phyloP scores from a whole-genome alignment of 2,113 vertebrate genomes.

The Desmodus rotundus region DNA sequence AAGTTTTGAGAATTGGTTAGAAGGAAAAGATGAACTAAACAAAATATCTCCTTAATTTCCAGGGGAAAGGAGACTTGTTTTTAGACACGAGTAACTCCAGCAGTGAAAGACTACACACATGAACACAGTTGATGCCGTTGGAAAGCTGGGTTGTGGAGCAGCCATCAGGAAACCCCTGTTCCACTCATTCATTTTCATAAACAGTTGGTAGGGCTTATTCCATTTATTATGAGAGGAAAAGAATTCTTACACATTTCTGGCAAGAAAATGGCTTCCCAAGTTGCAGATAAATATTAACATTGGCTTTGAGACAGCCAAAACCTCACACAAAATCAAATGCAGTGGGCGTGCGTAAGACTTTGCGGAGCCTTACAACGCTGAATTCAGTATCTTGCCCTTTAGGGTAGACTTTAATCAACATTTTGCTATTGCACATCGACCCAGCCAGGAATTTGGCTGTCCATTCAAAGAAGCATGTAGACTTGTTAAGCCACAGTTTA shows the following conservation, averaged over 20 bases:
- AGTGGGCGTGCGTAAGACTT: slow-evolving; percentile 53
- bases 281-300: slow-evolving; percentile 78
- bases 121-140: slow-evolving; percentile 24
- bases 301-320: slow-evolving; percentile 71
- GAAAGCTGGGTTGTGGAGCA: slow-evolving; percentile 24
- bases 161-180: slow-evolving; percentile 65
- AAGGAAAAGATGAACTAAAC: background rate
- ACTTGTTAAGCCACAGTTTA: background rate
- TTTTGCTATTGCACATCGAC: slow-evolving; percentile 28
- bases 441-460: background rate
- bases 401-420: background rate
- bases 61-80: background rate
- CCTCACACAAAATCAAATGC: slow-evolving; percentile 22
- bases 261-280: slow-evolving; percentile 65
- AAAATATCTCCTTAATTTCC: background rate
- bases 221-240: slow-evolving; percentile 72
- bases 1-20: background rate
- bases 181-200: slow-evolving; percentile 75
- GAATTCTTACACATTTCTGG: slow-evolving; percentile 71
- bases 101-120: slow-evolving; percentile 6
- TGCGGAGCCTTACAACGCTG: slow-evolving; percentile 54
- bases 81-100: background rate
- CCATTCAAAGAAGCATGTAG: background rate
- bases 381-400: slow-evolving; percentile 32
- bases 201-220: slow-evolving; percentile 64